Evolutionary conservation across 2,113 vertebrate genomes (phyloP).

Genomic region (Rattus norvegicus): DNA sequence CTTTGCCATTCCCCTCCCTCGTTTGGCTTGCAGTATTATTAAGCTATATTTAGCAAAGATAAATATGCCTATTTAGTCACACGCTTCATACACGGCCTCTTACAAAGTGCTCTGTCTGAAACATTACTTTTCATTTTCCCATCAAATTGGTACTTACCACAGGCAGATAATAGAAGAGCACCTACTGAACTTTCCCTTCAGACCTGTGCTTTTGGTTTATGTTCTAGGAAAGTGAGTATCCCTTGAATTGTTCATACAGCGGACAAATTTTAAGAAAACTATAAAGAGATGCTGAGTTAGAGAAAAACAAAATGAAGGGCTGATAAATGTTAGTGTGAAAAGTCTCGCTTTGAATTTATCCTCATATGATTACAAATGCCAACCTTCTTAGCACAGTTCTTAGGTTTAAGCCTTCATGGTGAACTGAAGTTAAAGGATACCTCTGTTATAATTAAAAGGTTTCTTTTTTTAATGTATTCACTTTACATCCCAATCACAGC

Average conservation of each 20-base stretch:
- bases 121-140: slow-evolving; percentile 62
- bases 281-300: not conserved
- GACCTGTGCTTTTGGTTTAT: not conserved
- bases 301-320: not conserved
- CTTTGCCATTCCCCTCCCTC: not conserved
- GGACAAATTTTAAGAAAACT: slow-evolving; percentile 26
- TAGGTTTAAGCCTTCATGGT: slow-evolving; percentile 15
- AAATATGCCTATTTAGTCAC: slow-evolving; percentile 35
- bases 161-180: not conserved
- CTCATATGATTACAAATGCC: not conserved
- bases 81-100: not conserved
- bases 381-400: not conserved
- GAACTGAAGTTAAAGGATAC: not conserved
- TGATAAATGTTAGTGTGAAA: not conserved
- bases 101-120: slow-evolving; percentile 37
- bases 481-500: too few species aligned
- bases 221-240: slow-evolving; percentile 25
- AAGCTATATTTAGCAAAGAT: slow-evolving; percentile 64
- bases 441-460: not conserved
- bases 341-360: not conserved
- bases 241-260: not conserved
- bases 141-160: slow-evolving; percentile 53
- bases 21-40: slow-evolving; percentile 26
- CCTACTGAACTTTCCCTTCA: slow-evolving; percentile 34
- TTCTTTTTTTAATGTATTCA: too few species aligned